Base-by-base conservation (phyloP, 2,113 vertebrate species). In the Apodemus speciosus region DNA sequence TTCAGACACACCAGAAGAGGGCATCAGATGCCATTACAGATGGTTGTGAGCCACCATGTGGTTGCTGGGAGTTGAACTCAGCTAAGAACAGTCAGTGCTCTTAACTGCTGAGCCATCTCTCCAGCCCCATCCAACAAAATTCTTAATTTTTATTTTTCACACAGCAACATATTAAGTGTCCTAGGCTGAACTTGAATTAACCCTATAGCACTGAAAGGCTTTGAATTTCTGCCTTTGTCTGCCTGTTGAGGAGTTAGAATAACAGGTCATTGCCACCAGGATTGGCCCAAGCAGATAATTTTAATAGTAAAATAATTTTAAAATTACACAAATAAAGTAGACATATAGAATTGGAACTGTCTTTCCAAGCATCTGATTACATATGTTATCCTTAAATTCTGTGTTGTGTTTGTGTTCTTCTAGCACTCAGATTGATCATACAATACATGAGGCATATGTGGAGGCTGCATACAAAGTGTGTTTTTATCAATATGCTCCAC, bases 291-390 rank as follows among this genome's bases (percentile, higher is more conserved):
- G 73, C 62, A 88, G 49, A 38, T 66, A 21, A 75, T 81, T 66
- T 93, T 88, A 88, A 93, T 62, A 69, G 56, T 43, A 69, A 95
- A 89, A 49, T 91, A 18, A 86, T 35, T 66, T 43, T 72, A 27
- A 93, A 93, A 92, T 60, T 76, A 53, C 76, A n/a, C 7, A 30
- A 16, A 58, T 77, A 90, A 93, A 93, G 79, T 60, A 72, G 91
- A 40, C 23, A 86, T 21, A 85, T 38, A 76, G n/a, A 77, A 43
- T 83, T 9, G 9, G 35, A 88, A 27, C 30, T 49, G 71, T 75
- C 73, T 90, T 85, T 86, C 77, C n/a, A 88, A 76, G 90, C 27
- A 91, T 40, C 9, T 80, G 56, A 88, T 5, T 86, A 16, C 32
- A 56, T 35, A 75, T 30, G 5, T 86, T 75, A 9, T 23, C 69